A percentile compares a stretch with the other conserved stretches of the same genome.
phyloP scores from a whole-genome alignment of 2,113 vertebrate genomes.

The Sapajus apella region DNA sequence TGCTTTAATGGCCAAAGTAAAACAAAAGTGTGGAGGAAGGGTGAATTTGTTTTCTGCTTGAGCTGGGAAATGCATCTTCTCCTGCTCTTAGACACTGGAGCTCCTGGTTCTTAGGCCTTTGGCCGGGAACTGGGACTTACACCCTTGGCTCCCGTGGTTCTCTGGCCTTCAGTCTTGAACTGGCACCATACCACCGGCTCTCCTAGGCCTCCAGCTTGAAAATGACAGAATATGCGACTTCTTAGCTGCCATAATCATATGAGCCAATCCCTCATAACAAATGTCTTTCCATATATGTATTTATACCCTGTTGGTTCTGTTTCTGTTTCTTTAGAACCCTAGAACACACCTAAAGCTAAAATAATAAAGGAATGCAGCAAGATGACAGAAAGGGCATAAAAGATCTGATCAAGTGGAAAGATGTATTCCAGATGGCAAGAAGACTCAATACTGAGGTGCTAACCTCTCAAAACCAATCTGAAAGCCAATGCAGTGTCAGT shows the following conservation, averaged over 20 bases:
- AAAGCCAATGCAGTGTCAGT: conserved; percentile 1
- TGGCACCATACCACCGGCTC: background rate
- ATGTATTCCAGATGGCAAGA: background rate
- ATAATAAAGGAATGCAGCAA: background rate
- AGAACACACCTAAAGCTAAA: background rate
- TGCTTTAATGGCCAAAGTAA: too few relatives aligned
- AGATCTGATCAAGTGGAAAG: background rate
- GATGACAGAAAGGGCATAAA: background rate
- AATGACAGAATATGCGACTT: background rate
- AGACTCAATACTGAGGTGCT: background rate
- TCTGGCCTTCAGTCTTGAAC: background rate
- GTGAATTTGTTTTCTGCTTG: background rate
- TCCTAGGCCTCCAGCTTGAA: background rate
- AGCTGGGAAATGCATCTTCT: background rate
- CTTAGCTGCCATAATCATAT: background rate
- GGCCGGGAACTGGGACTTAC: background rate
- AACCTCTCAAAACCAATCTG: background rate
- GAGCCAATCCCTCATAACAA: background rate
- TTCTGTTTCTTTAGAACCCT: background rate
- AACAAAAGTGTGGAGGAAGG: background rate
- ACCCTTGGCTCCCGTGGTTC: background rate
- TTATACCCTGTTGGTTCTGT: background rate
- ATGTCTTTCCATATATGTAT: background rate
- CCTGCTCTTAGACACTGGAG: background rate
- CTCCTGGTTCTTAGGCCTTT: background rate